Evolutionary conservation across 2,797 vertebrate species (phyloP), one percentile per base, ranked within the genome.

Genomic region (Xyrichtys novacula): DNA sequence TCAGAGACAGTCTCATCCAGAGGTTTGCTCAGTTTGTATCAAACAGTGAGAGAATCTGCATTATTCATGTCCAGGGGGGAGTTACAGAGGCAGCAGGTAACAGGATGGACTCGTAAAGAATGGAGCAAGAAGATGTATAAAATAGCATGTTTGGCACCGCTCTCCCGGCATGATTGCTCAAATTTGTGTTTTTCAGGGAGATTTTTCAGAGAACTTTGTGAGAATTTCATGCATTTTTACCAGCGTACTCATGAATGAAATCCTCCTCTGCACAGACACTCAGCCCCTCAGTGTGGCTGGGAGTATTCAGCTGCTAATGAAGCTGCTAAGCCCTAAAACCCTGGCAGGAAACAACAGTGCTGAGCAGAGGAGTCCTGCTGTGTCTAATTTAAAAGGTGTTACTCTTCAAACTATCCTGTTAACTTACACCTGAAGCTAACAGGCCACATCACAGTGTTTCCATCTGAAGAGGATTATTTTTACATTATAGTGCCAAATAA

Each of bases 21-120:
- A 80, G 85, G 85, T 70, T 84, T 42, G 22, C 71, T 88, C 65
- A 63, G 64, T 78, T 82, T 74, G 85, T 76, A 81, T 61, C 70
- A 83, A 89, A 85, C 84, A 89, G 77, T 74, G 68, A 79, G 49
- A 54, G 48, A 56, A 61, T 71, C 81, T 85, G 36, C 81, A 89
- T 91, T 84, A 85, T 90, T 87, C 76, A 88, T 87, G 65, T 61
- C 15, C 1, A 9, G 62, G 59, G 61, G 49, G 17, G 32, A 74
- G 65, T 65, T 9, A 49, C 23, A 34, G 56, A 55, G 73, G 32
- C 62, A 47, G 60, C 14, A 0, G 22, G 53, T 60, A 47, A 42
- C 63, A 28, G 32, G 34, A 76, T 62, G 43, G 46, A 60, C 17
- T n/a, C n/a, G 38, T 49, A 17, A 17, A 25, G 10, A n/a, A n/a